Conservation (phyloP, 2,113 vertebrate species). For the Callocephalon fimbriatum region DNA sequence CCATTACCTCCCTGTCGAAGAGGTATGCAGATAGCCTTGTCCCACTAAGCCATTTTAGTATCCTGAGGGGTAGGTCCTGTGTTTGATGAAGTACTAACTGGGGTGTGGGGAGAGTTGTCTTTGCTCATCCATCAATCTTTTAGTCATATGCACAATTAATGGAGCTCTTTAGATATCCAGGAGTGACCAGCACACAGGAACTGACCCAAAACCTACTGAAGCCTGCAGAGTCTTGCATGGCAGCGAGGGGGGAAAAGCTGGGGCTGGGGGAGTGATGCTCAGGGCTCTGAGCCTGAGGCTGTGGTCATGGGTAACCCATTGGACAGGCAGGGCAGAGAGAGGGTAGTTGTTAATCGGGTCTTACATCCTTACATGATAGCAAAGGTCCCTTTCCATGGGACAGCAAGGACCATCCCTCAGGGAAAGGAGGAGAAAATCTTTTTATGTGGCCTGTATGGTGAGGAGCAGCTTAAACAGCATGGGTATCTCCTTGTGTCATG, state of each 20-base stretch:
- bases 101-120: neutral
- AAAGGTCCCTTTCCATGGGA: neutral
- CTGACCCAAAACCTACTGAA: neutral
- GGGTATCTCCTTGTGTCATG: rapidly evolving
- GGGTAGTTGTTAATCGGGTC: no score
- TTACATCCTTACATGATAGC: neutral
- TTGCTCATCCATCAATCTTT: slow-evolving; percentile 41
- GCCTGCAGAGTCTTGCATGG: neutral
- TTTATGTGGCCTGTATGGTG: neutral
- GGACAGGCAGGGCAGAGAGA: neutral
- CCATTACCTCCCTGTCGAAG: slow-evolving; percentile 49
- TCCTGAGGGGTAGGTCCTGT: neutral
- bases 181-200: neutral
- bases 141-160: neutral
- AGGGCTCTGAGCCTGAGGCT: neutral
- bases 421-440: neutral
- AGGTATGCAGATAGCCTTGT: neutral
- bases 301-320: rapidly evolving
- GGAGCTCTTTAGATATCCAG: neutral
- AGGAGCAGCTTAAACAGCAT: neutral
- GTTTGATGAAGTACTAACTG: slow-evolving; percentile 51
- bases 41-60: neutral
- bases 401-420: rapidly evolving
- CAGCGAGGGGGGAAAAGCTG: rapidly evolving
- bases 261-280: neutral